Conservation (phyloP, 2,888 invertebrate genomes). For the Priocnemis perturbator region DNA sequence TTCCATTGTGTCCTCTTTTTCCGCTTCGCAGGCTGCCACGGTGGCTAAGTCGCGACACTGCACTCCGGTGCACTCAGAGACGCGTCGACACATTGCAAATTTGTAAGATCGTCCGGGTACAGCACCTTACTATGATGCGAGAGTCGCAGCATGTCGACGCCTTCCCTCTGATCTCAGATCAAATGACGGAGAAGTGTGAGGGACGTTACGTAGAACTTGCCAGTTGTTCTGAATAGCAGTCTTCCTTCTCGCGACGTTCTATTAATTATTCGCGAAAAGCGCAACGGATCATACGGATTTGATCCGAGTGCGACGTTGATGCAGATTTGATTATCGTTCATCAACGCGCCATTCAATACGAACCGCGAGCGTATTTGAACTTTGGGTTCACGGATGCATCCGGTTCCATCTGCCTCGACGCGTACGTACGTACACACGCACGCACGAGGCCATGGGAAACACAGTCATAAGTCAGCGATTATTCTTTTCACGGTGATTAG, state of each 20-base stretch:
- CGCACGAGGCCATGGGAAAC: conserved; percentile 22
- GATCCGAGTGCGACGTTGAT: too few species aligned
- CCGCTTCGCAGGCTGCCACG: neutral
- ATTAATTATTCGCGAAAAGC: neutral
- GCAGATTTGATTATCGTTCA: conserved; percentile 26
- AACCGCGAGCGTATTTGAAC: conserved; percentile 16
- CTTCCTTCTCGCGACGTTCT: too few species aligned
- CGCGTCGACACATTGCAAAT: conserved; percentile 49
- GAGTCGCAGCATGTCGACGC: conserved; percentile 15
- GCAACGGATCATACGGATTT: neutral
- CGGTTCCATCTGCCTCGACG: neutral
- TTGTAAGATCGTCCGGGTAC: conserved; percentile 20
- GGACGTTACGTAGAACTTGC: too few species aligned
- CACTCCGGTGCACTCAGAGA: conserved; percentile 32
- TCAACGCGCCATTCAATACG: conserved; percentile 20
- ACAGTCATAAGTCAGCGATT: conserved; percentile 11
- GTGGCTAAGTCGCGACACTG: neutral
- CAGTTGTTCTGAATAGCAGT: too few species aligned
- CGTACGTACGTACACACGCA: neutral
- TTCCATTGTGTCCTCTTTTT: neutral
- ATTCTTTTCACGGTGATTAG: conserved; percentile 26
- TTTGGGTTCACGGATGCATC: conserved; percentile 7
- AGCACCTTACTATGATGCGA: too few species aligned
- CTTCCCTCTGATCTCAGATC: neutral
- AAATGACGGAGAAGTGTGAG: too few species aligned